Percentiles rank a stretch among this genome's conserved stretches.
These are phyloP conservation scores for Diadegma fenestrale DNA, from an alignment of 2,888 invertebrate genomes.

Conservation along the genomic window DNA sequence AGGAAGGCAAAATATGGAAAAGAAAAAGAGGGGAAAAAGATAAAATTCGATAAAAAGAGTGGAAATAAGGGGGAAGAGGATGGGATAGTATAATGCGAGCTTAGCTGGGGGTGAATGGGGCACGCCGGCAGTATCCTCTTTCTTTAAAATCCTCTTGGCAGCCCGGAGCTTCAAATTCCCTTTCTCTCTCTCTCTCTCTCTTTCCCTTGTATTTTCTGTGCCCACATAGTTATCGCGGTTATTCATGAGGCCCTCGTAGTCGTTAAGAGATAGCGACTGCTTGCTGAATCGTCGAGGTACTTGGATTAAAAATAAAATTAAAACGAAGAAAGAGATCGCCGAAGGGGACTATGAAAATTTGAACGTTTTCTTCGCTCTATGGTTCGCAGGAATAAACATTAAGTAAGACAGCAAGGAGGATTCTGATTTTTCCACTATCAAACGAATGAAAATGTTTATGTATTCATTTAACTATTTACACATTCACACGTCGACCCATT, in stretches of 20 bases:
- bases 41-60: slow-evolving; percentile 14
- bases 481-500: not conserved
- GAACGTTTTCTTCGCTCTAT: slow-evolving; percentile 3
- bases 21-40: slow-evolving; percentile 14
- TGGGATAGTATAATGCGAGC: slow-evolving; percentile 56
- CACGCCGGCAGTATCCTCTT: slow-evolving; percentile 47
- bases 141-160: slow-evolving; percentile 63
- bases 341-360: slow-evolving; percentile 42
- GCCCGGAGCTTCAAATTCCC: slow-evolving; percentile 40
- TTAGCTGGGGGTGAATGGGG: slow-evolving; percentile 58
- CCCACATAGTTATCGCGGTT: slow-evolving; percentile 58
- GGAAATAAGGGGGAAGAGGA: not conserved
- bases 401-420: not conserved
- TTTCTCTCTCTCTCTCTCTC: slow-evolving; percentile 18
- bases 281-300: slow-evolving; percentile 53
- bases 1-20: not conserved
- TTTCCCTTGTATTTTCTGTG: slow-evolving; percentile 12
- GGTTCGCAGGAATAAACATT: not conserved
- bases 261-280: slow-evolving; percentile 59
- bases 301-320: slow-evolving; percentile 42
- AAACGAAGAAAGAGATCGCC: slow-evolving; percentile 11
- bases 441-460: not conserved
- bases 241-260: slow-evolving; percentile 61
- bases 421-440: not conserved
- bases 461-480: not conserved